Evolutionary conservation across 2,797 vertebrate genomes (phyloP), one percentile per base, ranked within the genome.

Genomic region (Mormyrus proboscirostris): DNA sequence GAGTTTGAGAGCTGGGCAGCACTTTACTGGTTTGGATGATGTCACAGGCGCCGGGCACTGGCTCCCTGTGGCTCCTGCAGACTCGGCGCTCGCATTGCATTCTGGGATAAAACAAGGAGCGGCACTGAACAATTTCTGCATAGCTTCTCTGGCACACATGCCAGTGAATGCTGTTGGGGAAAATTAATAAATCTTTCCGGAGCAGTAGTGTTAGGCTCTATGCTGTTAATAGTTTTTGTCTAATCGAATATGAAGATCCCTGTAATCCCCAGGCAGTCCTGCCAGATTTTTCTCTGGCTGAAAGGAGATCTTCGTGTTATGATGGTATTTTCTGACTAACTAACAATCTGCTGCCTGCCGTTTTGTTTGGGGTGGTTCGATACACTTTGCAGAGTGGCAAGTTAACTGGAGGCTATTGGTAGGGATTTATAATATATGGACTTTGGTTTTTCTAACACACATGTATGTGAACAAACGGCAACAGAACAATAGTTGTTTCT

Each of bases 1-100:
- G 90, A 88, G 91, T 91, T 86, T 79, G 86, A 92, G 86, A n/a
- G 44, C 76, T 47, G 49, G 86, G 90, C 90, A 91, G 90, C 83
- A 89, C 91, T 79, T 47, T 88, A 47, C 38, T 12, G 90, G 76
- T 10, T 89, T 88, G 92, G 76, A 88, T 91, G 89, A 90, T 86
- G 16, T 90, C 86, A 25, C 33, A 65, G 65, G 49, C 53, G 22
- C 1, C 33, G 55, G 29, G 82, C 89, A 90, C 41, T 33, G n/a
- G 65, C 47, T 91, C 87, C 49, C 14, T 7, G 33, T 85, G 85
- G 16, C n/a, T 62, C 57, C 41, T 86, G 10, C 65, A 6, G 50
- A 84, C 44, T 19, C 76, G 44, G 16, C 47, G 3, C 29, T 33
- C 82, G 84, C 88, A 29, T 14, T 88, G 53, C 12, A 62, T 89